Percentiles rank a stretch among this genome's conserved stretches.
These are phyloP conservation scores for Meandrusa payeni DNA, from an alignment of 2,888 invertebrate species.

Conservation along the genomic window DNA sequence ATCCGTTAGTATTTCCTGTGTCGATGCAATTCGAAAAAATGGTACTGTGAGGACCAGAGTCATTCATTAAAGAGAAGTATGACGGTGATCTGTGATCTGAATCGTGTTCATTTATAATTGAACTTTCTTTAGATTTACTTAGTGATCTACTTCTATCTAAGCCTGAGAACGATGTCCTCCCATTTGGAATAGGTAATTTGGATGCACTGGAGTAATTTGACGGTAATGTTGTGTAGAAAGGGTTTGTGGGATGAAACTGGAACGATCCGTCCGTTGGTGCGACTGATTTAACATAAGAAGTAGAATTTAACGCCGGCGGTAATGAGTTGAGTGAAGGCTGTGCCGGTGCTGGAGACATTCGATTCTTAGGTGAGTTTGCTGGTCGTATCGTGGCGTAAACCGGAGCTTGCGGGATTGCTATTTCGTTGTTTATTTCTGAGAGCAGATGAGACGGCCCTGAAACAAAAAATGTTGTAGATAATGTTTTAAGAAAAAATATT, in stretches of 20 bases:
- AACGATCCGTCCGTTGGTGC: conserved; percentile 51
- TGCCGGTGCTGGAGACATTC: conserved; percentile 45
- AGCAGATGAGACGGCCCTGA: conserved; percentile 71
- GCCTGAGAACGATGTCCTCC: conserved; percentile 50
- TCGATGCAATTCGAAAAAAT: conserved; percentile 42
- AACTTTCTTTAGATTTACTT: conserved; percentile 51
- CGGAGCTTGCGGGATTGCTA: conserved; percentile 65
- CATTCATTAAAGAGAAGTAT: conserved; percentile 44
- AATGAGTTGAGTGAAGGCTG: conserved; percentile 55
- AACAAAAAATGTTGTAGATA: conserved; percentile 38
- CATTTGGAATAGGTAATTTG: conserved; percentile 68
- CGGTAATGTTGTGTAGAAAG: conserved; percentile 72
- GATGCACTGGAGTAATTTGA: conserved; percentile 66
- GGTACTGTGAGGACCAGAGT: conserved; percentile 49
- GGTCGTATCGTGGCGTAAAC: conserved; percentile 70
- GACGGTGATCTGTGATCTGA: conserved; percentile 54
- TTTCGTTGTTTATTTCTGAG: conserved; percentile 52
- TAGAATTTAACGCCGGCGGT: conserved; percentile 55
- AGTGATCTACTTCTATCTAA: conserved; percentile 55
- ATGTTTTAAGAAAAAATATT: background rate
- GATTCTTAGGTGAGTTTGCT: conserved; percentile 50
- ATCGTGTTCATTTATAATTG: conserved; percentile 42
- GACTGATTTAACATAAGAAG: conserved; percentile 56
- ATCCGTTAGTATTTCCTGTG: conserved; percentile 43
- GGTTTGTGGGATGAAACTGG: conserved; percentile 71